Conservation (phyloP, 2,888 invertebrate species). For the Nomada fabriciana region DNA sequence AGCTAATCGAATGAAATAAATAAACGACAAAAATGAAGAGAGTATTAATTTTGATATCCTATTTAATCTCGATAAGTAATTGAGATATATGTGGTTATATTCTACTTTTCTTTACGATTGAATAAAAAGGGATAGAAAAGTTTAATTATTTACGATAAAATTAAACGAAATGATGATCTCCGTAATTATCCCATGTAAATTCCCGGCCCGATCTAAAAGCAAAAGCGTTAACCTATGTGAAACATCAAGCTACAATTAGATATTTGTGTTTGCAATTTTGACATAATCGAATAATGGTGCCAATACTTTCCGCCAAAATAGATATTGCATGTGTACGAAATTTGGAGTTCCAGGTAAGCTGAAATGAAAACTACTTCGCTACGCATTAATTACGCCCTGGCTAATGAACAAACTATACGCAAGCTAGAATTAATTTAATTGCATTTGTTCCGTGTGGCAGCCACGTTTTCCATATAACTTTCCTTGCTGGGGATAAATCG, state of each 20-base stretch:
- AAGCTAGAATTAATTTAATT: slow-evolving; percentile 1
- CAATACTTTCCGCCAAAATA: neutral
- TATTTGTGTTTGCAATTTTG: neutral
- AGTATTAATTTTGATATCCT: too few relatives aligned
- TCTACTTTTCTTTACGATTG: too few relatives aligned
- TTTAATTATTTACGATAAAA: too few relatives aligned
- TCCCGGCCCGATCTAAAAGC: too few relatives aligned
- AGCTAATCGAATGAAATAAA: neutral
- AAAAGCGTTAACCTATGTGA: too few relatives aligned
- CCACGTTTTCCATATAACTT: neutral
- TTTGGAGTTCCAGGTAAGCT: neutral
- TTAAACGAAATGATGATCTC: neutral
- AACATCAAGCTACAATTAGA: too few relatives aligned
- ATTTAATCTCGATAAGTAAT: too few relatives aligned
- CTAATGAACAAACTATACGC: neutral
- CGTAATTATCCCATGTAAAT: neutral
- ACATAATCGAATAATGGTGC: neutral
- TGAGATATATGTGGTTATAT: too few relatives aligned
- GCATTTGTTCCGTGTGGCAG: neutral
- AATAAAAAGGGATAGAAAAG: too few relatives aligned
- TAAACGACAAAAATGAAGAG: too few relatives aligned
- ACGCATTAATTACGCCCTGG: neutral
- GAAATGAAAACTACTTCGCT: neutral
- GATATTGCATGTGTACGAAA: neutral
- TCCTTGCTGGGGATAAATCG: neutral